phyloP scores from a whole-genome alignment of 2,797 vertebrate species.

The Tiaroga cobitis region DNA sequence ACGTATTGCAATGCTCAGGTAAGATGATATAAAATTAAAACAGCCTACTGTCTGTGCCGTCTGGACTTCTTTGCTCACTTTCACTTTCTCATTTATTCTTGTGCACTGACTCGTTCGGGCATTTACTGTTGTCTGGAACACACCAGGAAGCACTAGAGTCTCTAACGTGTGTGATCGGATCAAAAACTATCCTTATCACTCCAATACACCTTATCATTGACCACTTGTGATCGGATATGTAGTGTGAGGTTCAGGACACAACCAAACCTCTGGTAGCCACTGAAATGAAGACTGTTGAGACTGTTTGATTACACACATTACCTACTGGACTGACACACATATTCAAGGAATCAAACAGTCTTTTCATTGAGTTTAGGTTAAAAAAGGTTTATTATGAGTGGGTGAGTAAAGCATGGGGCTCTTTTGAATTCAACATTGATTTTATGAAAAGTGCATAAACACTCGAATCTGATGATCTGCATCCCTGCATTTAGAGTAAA shows the following conservation, averaged over 20 bases:
- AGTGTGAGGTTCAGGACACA: background rate
- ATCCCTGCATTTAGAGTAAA: background rate
- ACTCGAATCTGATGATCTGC: conserved; percentile 35
- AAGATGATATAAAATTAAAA: too few species aligned
- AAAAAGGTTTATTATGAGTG: background rate
- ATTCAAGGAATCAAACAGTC: background rate
- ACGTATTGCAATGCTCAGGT: background rate
- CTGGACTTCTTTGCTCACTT: too few species aligned
- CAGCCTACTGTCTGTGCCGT: too few species aligned
- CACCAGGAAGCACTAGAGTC: background rate
- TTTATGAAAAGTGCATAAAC: conserved; percentile 41
- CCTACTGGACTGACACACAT: background rate
- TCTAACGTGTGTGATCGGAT: background rate
- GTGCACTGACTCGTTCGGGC: too few species aligned
- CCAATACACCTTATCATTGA: too few species aligned
- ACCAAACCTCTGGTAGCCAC: background rate
- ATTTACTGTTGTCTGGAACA: background rate
- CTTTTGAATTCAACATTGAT: conserved; percentile 35
- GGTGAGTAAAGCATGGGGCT: background rate
- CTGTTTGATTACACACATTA: background rate
- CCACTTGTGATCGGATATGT: background rate
- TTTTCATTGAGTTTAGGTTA: background rate
- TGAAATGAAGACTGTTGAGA: background rate
- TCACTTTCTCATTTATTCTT: too few species aligned
- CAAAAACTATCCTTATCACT: background rate